Evolutionary conservation across 2,113 vertebrate species (phyloP), one percentile per base, ranked within the genome.

Genomic region (Vireo altiloquus): DNA sequence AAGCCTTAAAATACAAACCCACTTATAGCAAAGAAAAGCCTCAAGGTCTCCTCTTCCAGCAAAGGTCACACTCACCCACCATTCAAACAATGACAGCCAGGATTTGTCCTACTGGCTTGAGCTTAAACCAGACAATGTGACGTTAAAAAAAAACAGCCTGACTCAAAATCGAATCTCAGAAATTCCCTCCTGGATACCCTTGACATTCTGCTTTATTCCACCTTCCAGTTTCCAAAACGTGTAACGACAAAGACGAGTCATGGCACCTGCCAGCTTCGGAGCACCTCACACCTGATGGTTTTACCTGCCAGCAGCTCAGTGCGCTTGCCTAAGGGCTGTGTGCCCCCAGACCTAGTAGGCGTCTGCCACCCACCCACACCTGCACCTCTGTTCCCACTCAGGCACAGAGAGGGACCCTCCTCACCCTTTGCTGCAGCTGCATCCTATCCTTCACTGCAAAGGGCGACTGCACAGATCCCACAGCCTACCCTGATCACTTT

Each of bases 191-290:
- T 47, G 42, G 24, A 57, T 24, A 37, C 10, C 8, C 16, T 60
- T 65, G n/a, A 31, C 17, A 50, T 54, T 54, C 7, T 1, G 1
- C 30, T 69, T 35, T 27, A 28, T 37, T 68, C 13, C 28, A 57
- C 8, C 5, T 15, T 25, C 21, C 27, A 15, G 13, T 50, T 88
- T 65, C 35, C 22, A 19, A 78, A 72, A 47, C 0, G 0, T 3
- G 3, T 14, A 39, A 78, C 6, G 33, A n/a, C 4, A 79, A 40
- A 33, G 11, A 60, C 0, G 0, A 65, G 28, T 47, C n/a, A 27
- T 3, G 15, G 13, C 24, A 47, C 9, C 9, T 72, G n/a, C 17
- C 30, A 46, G 25, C 23, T 68, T 10, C 16, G 21, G 7, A 42
- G 33, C 27, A 47, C 15, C 27, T 24, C 17, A 23, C 12, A 35